These are phyloP conservation scores for Hiodon tergisus DNA, from an alignment of 2,113 vertebrate genomes.

Conservation along the genomic window DNA sequence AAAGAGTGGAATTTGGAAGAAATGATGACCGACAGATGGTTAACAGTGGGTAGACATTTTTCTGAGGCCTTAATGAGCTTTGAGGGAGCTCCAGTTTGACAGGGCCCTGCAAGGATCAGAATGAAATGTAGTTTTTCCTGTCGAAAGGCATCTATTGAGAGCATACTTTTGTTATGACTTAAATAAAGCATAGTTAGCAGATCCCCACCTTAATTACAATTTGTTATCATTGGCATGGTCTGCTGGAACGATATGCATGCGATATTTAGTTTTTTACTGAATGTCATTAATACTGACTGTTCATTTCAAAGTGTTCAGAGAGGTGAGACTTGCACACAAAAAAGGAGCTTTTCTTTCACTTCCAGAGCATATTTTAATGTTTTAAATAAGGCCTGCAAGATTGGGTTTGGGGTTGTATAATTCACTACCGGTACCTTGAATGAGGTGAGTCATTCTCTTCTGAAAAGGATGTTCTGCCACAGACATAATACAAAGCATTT, in stretches of 20 bases:
- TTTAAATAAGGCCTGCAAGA: slow-evolving; percentile 21
- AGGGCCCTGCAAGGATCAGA: slow-evolving; percentile 1
- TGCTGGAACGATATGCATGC: neutral
- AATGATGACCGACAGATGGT: slow-evolving; percentile 11
- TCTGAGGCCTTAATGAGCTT: slow-evolving; percentile 31
- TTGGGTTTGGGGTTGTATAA: slow-evolving; percentile 16
- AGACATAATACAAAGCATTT: no score
- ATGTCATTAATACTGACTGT: slow-evolving; percentile 23
- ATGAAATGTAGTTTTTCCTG: slow-evolving; percentile 28
- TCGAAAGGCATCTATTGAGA: slow-evolving; percentile 17
- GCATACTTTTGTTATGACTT: slow-evolving; percentile 18
- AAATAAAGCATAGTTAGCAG: neutral
- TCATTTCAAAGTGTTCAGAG: slow-evolving; percentile 29
- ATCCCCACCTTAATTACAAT: slow-evolving; percentile 23
- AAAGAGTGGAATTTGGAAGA: slow-evolving; percentile 15
- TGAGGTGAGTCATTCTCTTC: slow-evolving; percentile 22
- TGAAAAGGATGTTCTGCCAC: slow-evolving; percentile 30
- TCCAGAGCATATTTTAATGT: slow-evolving; percentile 1
- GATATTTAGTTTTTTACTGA: slow-evolving; percentile 5
- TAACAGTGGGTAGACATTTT: slow-evolving; percentile 13
- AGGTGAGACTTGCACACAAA: slow-evolving; percentile 16
- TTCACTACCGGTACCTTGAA: slow-evolving; percentile 14
- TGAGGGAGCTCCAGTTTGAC: slow-evolving; percentile 26
- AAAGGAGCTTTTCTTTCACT: neutral
- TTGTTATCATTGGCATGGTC: slow-evolving; percentile 19